A percentile compares a stretch with the other conserved stretches of the same genome.
These are phyloP conservation scores for Ceratitis capitata DNA, from an alignment of 1,140 invertebrate genomes.

Conservation along the genomic window DNA sequence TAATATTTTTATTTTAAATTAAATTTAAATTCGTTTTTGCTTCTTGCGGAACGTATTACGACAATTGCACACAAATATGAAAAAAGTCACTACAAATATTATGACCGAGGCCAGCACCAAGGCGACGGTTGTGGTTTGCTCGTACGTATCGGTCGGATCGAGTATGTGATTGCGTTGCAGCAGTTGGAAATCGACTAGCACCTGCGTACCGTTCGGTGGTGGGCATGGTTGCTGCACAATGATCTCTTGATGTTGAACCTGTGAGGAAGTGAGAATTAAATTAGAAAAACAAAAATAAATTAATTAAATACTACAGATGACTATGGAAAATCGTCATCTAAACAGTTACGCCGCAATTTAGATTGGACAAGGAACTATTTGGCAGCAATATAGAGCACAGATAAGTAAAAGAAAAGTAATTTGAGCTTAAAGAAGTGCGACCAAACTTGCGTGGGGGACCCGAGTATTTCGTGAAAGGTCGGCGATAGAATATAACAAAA, in stretches of 20 bases:
- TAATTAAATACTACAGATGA: background rate
- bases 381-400: too few relatives aligned
- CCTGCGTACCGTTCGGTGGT: slow-evolving; percentile 78
- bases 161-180: slow-evolving; percentile 65
- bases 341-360: too few relatives aligned
- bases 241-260: slow-evolving; percentile 83
- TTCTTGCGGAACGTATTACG: slow-evolving; percentile 63
- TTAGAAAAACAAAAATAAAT: slow-evolving; percentile 43
- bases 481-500: too few relatives aligned
- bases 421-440: too few relatives aligned
- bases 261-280: too few relatives aligned
- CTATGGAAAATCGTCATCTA: too few relatives aligned
- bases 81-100: slow-evolving; percentile 69
- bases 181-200: slow-evolving; percentile 72
- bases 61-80: slow-evolving; percentile 72
- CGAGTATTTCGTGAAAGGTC: too few relatives aligned
- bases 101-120: slow-evolving; percentile 70
- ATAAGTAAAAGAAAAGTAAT: too few relatives aligned
- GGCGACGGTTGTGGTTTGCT: slow-evolving; percentile 69
- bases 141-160: slow-evolving; percentile 63
- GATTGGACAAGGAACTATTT: too few relatives aligned
- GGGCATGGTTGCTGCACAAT: slow-evolving; percentile 83
- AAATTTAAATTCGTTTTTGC: slow-evolving; percentile 46
- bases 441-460: too few relatives aligned
- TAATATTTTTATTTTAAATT: background rate